Percentiles rank a stretch among this genome's conserved stretches.
Conservation (phyloP, 2,888 invertebrate species). For the Tethea ocularis region DNA sequence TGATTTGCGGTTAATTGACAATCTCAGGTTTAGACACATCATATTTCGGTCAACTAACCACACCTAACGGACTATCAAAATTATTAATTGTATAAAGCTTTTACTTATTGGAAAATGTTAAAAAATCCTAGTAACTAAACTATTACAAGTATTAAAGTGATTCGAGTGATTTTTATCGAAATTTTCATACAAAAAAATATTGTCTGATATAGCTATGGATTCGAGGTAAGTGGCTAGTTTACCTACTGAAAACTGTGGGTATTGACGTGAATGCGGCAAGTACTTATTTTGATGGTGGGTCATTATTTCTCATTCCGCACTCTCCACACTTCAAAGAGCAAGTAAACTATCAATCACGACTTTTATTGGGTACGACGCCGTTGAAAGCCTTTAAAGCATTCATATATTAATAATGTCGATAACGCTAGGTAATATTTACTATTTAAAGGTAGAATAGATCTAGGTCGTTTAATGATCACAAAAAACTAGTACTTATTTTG, state of each 20-base stretch:
- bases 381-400: too few species aligned
- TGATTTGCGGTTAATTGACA: constrained; percentile 41
- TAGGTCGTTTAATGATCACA: too few species aligned
- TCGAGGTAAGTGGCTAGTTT: too few species aligned
- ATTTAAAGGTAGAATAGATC: too few species aligned
- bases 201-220: too few species aligned
- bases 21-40: constrained; percentile 22
- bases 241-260: too few species aligned
- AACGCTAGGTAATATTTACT: too few species aligned
- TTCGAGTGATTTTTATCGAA: too few species aligned
- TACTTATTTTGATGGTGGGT: background rate
- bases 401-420: too few species aligned
- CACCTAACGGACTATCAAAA: constrained; percentile 8
- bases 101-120: background rate
- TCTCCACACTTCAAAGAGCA: background rate
- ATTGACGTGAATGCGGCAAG: too few species aligned
- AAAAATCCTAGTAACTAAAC: background rate
- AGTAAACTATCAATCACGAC: background rate
- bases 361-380: background rate
- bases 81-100: background rate
- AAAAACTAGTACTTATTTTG: background rate
- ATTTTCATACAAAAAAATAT: too few species aligned
- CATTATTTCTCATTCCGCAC: background rate
- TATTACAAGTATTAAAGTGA: too few species aligned
- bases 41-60: constrained; percentile 11